A percentile compares a stretch with the other conserved stretches of the same genome.
Conservation (phyloP, 2,113 vertebrate species). For the Arizona elegans region DNA sequence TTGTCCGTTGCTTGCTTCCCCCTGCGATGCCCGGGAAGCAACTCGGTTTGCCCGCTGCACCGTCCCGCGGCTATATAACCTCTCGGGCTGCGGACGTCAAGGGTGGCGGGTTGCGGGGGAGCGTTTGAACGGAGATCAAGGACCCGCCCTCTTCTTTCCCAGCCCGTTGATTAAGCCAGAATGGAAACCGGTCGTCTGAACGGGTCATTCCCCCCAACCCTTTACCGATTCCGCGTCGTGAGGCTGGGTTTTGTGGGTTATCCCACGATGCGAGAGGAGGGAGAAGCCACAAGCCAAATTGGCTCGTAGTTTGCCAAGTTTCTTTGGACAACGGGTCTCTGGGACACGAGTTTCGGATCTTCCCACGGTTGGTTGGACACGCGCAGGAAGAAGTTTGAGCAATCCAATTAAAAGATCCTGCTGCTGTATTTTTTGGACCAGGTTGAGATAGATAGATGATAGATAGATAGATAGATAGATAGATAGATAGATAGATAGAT, state of each 20-base stretch:
- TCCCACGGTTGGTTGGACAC: neutral
- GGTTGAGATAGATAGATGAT: neutral
- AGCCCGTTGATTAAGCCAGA: no score
- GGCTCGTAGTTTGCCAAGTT: neutral
- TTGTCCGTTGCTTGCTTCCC: rapidly evolving
- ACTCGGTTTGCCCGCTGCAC: neutral
- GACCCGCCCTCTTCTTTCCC: neutral
- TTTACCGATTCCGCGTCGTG: neutral
- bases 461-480: no score
- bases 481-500: no score
- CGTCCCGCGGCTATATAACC: constrained; percentile 2
- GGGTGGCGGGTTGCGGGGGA: rapidly evolving
- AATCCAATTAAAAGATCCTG: neutral
- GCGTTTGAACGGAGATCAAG: neutral
- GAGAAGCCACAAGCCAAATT: neutral
- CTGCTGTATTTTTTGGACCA: neutral
- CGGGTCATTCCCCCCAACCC: neutral
- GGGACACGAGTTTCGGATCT: neutral
- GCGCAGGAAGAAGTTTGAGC: neutral
- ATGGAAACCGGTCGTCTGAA: neutral
- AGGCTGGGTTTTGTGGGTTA: neutral
- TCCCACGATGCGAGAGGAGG: neutral
- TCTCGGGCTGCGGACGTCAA: neutral
- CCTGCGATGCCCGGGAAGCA: neutral
- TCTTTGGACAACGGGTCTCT: neutral